These are phyloP conservation scores for Elysia crispata DNA, from an alignment of 2,888 invertebrate species.

Conservation along the genomic window DNA sequence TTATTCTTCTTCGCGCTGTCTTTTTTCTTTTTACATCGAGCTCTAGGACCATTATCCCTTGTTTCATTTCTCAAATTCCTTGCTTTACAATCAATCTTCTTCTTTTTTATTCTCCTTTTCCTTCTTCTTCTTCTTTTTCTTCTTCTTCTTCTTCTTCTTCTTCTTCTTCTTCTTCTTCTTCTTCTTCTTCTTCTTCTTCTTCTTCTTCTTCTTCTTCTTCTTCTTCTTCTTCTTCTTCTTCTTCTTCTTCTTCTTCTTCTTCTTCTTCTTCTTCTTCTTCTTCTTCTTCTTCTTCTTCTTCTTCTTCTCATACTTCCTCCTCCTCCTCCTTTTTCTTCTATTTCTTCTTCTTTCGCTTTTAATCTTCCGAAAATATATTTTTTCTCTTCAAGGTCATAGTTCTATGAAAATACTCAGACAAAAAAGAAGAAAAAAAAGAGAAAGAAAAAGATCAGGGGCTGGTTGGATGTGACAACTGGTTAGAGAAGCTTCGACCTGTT, in stretches of 20 bases:
- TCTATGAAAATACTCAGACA: too few species aligned
- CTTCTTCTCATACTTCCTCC: not conserved
- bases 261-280: constrained; percentile 16
- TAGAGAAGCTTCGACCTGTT: too few species aligned
- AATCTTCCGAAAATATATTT: too few species aligned
- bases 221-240: constrained; percentile 30
- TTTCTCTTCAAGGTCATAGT: too few species aligned
- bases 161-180: constrained; percentile 27
- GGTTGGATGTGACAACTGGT: too few species aligned
- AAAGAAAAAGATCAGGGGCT: too few species aligned
- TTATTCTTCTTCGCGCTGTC: too few species aligned
- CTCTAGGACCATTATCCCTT: too few species aligned
- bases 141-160: not conserved
- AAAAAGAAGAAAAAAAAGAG: too few species aligned
- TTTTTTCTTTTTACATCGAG: too few species aligned
- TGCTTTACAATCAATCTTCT: not conserved
- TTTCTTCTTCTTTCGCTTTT: not conserved
- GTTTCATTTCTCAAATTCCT: too few species aligned
- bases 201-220: constrained; percentile 35
- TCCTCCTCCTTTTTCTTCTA: not conserved
- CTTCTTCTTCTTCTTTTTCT: not conserved
- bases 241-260: constrained; percentile 28
- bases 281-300: not conserved
- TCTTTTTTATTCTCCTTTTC: too few species aligned
- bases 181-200: constrained; percentile 26